Evolutionary conservation across 2,797 vertebrate genomes (phyloP).

Genomic region (Chiroxiphia lanceolata): DNA sequence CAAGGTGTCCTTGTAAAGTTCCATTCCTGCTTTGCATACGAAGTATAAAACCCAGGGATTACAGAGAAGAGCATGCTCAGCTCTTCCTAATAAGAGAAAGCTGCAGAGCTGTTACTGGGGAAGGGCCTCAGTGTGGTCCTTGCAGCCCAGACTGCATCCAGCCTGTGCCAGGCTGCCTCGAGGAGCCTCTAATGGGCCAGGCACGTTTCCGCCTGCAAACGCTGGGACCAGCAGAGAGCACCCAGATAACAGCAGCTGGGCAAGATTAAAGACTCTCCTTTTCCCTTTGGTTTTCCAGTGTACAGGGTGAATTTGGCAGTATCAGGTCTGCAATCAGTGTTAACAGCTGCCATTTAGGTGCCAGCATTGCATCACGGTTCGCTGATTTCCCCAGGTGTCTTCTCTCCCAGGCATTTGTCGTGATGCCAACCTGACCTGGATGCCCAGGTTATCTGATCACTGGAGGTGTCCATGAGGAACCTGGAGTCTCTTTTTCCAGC

Average conservation of each 20-base stretch:
- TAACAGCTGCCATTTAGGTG: not conserved
- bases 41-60: not conserved
- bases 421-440: not conserved
- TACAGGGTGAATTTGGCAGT: not conserved
- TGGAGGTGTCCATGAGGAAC: not conserved
- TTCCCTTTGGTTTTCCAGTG: not conserved
- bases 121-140: not conserved
- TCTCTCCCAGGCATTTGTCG: accelerated
- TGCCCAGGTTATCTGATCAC: not conserved
- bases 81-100: not conserved
- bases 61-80: not conserved
- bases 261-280: not conserved
- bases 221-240: not conserved
- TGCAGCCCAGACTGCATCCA: not conserved
- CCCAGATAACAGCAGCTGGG: not conserved
- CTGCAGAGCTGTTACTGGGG: not conserved
- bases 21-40: not conserved
- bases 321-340: not conserved
- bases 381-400: not conserved
- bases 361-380: accelerated
- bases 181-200: not conserved
- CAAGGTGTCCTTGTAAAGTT: not conserved
- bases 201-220: not conserved
- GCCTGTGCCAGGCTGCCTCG: not conserved
- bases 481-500: not conserved